Evolutionary conservation across 2,888 invertebrate genomes (phyloP).

Genomic region (Drosophila gaucha): DNA sequence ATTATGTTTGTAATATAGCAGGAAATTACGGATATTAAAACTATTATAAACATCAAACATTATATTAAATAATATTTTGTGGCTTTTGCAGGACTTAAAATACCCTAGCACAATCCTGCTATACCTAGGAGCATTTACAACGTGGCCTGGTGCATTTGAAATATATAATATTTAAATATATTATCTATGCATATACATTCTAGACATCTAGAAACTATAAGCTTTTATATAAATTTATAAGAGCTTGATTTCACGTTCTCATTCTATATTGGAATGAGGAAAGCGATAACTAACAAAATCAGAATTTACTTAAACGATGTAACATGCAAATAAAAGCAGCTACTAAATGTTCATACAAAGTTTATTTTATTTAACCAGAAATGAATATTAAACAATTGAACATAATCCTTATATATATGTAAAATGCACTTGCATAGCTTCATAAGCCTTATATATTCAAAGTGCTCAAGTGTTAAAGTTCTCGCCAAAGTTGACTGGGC

Average conservation of each 20-base stretch:
- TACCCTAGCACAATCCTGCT: no score
- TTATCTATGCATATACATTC: no score
- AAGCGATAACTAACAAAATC: background rate
- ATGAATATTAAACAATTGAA: conserved; percentile 1
- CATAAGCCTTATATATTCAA: background rate
- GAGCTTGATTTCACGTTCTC: no score
- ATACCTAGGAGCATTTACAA: no score
- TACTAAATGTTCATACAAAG: background rate
- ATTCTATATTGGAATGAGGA: no score
- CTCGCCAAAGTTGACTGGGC: background rate
- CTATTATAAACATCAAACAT: no score
- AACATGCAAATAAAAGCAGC: background rate
- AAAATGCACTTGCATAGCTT: background rate
- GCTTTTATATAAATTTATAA: no score
- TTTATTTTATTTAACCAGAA: no score
- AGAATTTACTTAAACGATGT: background rate
- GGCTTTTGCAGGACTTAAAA: background rate
- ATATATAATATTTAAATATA: no score
- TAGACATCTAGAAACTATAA: no score
- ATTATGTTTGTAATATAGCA: background rate
- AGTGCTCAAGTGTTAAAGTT: background rate
- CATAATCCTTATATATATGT: background rate
- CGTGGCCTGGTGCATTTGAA: no score
- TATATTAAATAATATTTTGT: no score
- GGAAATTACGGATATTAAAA: background rate